Percentiles rank a stretch among this genome's conserved stretches.
phyloP scores from a whole-genome alignment of 2,113 vertebrate species.

The Sander lucioperca region DNA sequence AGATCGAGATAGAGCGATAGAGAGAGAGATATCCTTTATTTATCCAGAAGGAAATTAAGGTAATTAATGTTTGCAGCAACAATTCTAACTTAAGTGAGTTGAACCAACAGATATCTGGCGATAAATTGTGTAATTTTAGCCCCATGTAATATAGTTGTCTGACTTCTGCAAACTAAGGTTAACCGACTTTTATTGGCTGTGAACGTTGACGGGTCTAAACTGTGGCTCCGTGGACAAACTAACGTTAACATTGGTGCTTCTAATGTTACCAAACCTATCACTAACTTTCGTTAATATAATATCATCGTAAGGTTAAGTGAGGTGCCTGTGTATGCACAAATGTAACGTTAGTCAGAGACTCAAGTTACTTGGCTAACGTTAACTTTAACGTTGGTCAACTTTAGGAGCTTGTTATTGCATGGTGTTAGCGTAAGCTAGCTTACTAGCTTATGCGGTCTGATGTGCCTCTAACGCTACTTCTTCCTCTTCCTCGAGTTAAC shows the following conservation, averaged over 20 bases:
- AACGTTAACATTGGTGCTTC: not conserved
- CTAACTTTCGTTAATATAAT: no score
- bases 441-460: conserved; percentile 22
- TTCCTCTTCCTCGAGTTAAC: not conserved
- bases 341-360: not conserved
- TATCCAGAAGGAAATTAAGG: no score
- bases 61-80: no score
- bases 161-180: not conserved
- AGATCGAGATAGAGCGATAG: no score
- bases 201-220: not conserved
- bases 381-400: conserved; percentile 5
- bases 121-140: not conserved
- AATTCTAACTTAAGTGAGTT: not conserved
- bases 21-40: no score
- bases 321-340: not conserved
- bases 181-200: not conserved
- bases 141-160: not conserved
- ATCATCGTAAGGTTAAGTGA: not conserved
- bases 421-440: conserved; percentile 49
- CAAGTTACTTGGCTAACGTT: not conserved
- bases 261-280: not conserved
- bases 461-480: not conserved
- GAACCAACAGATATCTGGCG: not conserved
- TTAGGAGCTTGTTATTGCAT: conserved; percentile 30
- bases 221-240: not conserved